A percentile compares a stretch with the other conserved stretches of the same genome.
Evolutionary conservation across 2,888 invertebrate species (phyloP).

Genomic region (Drosophila helvetica): DNA sequence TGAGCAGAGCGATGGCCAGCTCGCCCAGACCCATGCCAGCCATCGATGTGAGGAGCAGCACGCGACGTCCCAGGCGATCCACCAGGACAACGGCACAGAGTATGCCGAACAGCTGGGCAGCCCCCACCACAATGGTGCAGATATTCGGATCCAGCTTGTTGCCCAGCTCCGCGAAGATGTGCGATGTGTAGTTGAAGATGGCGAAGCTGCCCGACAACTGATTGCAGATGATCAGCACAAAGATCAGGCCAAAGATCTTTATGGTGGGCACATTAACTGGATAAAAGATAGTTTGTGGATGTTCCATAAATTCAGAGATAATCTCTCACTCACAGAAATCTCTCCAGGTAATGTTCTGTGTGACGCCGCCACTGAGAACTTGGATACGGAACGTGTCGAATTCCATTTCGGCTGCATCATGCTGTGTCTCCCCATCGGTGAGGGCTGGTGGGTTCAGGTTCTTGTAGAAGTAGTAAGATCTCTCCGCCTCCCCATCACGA

Average conservation of each 20-base stretch:
- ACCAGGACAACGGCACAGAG: constrained; percentile 63
- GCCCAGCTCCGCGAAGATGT: constrained; percentile 71
- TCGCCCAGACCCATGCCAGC: constrained; percentile 69
- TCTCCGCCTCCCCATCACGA: constrained; percentile 63
- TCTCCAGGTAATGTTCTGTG: constrained; percentile 42
- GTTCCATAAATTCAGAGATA: background rate
- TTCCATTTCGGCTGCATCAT: constrained; percentile 54
- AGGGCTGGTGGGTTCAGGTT: constrained; percentile 48
- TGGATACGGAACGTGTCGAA: constrained; percentile 66
- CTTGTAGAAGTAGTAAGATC: constrained; percentile 76
- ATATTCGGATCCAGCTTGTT: constrained; percentile 69
- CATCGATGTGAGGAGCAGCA: constrained; percentile 69
- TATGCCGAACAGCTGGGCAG: constrained; percentile 71
- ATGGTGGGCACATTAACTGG: constrained; percentile 64
- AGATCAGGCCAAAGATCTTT: constrained; percentile 65
- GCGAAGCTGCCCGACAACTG: constrained; percentile 76
- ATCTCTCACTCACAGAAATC: constrained; percentile 74
- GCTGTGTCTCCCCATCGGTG: constrained; percentile 43
- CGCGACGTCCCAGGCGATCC: constrained; percentile 73
- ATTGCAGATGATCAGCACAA: constrained; percentile 67
- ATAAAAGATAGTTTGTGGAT: constrained; percentile 9
- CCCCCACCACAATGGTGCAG: constrained; percentile 76
- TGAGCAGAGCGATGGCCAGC: constrained; percentile 64
- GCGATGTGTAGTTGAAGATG: constrained; percentile 77
- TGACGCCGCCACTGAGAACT: constrained; percentile 55